Evolutionary conservation across 2,113 vertebrate genomes (phyloP).

Genomic region (Tragelaphus scriptus): DNA sequence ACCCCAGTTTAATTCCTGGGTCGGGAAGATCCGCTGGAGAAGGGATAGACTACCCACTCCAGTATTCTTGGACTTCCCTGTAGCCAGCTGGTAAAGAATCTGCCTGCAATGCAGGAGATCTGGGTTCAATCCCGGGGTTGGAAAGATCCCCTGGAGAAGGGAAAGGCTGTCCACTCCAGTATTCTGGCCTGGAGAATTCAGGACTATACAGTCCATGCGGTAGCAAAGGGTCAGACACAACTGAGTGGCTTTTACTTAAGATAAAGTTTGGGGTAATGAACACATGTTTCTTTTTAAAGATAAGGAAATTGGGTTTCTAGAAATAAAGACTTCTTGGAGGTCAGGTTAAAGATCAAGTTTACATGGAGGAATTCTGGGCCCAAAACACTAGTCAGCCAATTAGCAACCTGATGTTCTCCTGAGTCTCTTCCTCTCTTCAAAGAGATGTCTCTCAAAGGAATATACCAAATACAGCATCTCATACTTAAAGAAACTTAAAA

Average conservation of each 20-base stretch:
- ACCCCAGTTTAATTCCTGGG: not conserved
- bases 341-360: not conserved
- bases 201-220: not conserved
- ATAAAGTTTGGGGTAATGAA: not conserved
- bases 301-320: not conserved
- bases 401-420: not conserved
- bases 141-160: not conserved
- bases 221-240: not conserved
- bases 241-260: not conserved
- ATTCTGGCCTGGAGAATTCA: not conserved
- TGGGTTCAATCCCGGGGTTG: not conserved
- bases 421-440: not conserved
- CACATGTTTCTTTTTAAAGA: slow-evolving; percentile 6
- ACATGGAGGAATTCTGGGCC: not conserved
- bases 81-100: not conserved
- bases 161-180: not conserved
- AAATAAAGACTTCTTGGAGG: not conserved
- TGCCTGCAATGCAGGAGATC: not conserved
- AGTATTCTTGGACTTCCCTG: not conserved
- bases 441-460: slow-evolving; percentile 11
- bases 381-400: not conserved
- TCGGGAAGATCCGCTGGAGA: not conserved
- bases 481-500: not conserved
- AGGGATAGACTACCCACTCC: not conserved
- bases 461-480: not conserved